These are phyloP conservation scores for Pyxicephalus adspersus DNA, from an alignment of 2,113 vertebrate genomes.

Conservation along the genomic window DNA sequence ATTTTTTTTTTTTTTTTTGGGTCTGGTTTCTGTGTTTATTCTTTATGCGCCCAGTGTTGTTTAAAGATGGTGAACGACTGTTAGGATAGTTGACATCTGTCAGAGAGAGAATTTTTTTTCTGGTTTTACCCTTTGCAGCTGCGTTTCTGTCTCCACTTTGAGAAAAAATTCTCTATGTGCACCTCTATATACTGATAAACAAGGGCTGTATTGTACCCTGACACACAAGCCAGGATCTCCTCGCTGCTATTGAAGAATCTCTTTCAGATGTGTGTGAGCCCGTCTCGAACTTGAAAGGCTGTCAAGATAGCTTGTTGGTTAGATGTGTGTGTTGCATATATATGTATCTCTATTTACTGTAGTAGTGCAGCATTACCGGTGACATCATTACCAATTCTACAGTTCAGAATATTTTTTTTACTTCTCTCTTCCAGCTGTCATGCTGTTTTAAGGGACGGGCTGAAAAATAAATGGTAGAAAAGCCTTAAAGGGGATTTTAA, in stretches of 20 bases:
- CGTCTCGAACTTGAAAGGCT: constrained; percentile 69
- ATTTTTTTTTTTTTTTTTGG: constrained; percentile 71
- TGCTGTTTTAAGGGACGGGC: constrained; percentile 46
- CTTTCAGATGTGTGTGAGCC: constrained; percentile 70
- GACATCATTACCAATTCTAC: constrained; percentile 37
- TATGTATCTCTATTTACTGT: constrained; percentile 65
- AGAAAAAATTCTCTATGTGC: constrained; percentile 65
- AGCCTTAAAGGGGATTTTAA: constrained; percentile 37
- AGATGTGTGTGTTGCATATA: constrained; percentile 70
- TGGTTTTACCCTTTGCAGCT: constrained; percentile 68
- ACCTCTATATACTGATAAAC: constrained; percentile 72
- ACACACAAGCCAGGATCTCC: constrained; percentile 69
- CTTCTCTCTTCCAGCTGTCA: constrained; percentile 10
- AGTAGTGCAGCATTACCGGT: constrained; percentile 56
- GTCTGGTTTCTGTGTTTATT: constrained; percentile 77
- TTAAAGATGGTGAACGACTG: constrained; percentile 69
- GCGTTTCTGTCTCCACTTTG: constrained; percentile 65
- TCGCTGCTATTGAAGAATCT: constrained; percentile 68
- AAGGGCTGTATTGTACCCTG: constrained; percentile 71
- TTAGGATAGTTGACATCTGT: constrained; percentile 70
- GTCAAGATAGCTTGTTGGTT: constrained; percentile 68
- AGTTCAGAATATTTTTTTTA: constrained; percentile 14
- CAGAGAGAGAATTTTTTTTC: constrained; percentile 67
- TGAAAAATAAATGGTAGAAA: constrained; percentile 53
- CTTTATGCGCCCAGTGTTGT: constrained; percentile 70